Percentiles rank a stretch among this genome's conserved stretches.
These are phyloP conservation scores for Dromius quadrimaculatus DNA, from an alignment of 2,888 invertebrate species.

Conservation along the genomic window DNA sequence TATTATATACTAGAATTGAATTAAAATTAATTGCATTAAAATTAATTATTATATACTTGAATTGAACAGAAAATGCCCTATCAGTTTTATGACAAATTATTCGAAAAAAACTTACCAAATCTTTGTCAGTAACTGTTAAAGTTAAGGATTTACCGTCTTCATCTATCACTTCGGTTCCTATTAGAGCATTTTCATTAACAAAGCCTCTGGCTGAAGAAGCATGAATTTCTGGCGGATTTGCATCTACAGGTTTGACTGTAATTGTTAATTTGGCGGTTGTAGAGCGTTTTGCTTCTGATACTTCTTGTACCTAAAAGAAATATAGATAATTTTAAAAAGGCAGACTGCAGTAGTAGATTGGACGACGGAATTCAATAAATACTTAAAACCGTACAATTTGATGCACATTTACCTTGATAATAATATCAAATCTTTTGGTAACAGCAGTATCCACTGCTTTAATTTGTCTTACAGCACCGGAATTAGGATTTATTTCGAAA, in stretches of 20 bases:
- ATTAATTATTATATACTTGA: too few relatives aligned
- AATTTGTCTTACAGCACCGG: conserved; percentile 85
- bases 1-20: too few relatives aligned
- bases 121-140: conserved; percentile 84
- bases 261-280: conserved; percentile 86
- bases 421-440: conserved; percentile 81
- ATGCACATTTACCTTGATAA: conserved; percentile 75
- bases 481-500: conserved; percentile 85
- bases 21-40: too few relatives aligned
- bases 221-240: conserved; percentile 83
- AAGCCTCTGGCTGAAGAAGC: conserved; percentile 80
- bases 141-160: conserved; percentile 74
- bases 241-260: conserved; percentile 87
- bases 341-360: not conserved
- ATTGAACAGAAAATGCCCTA: too few relatives aligned
- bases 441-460: conserved; percentile 84
- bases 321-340: not conserved
- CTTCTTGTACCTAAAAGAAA: conserved; percentile 80
- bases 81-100: too few relatives aligned
- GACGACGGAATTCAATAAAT: conserved; percentile 8
- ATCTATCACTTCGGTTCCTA: conserved; percentile 85
- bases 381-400: conserved; percentile 26
- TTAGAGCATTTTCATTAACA: conserved; percentile 87
- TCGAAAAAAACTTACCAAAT: conserved; percentile 75
- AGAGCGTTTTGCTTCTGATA: conserved; percentile 81